Evolutionary conservation across 2,797 vertebrate species (phyloP), one percentile per base, ranked within the genome.

Genomic region (Chelon labrosus): DNA sequence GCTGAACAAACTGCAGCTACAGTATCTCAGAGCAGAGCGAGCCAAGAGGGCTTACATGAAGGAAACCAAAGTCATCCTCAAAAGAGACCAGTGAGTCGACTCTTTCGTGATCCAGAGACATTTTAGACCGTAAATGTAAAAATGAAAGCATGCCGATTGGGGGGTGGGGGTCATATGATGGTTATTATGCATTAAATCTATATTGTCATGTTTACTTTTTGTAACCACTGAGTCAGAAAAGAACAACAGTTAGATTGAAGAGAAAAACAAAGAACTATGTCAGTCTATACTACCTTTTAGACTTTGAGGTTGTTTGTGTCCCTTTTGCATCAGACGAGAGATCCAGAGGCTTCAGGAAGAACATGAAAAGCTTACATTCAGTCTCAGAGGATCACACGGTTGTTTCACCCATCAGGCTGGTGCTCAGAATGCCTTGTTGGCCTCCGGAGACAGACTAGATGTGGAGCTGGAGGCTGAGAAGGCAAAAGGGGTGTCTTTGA

Each of bases 261-360:
- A 31, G 31, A 31, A 31, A 5, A 31, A 31, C 31, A 5, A 31
- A 31, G 31, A 31, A 31, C 31, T 31, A 3, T 31, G 31, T 31
- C 27, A 27, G 31, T 31, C 2, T 31, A 31, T 31, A 31, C 2
- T 1, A 31, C 31, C 5, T 31, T 31, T 5, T 31, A 31, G 7
- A 31, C 31, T 31, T 31, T 31, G 31, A 31, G 31, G 4, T 31
- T 31, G 31, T 31, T 31, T 7, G 31, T 31, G 31, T 31, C 31
- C 31, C 31, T 31, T 31, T 31, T 31, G 31, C 31, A 49, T 41
- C 42, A 82, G 70, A 2, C 20, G 0, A 22, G 75, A 85, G 52
- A 59, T 81, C 20, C 52, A 72, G 42, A 55, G 60, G 49, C 63
- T 80, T 10, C 16, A 42, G 51, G 38, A 74, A 20, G 74, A 80